Conservation (phyloP, 2,888 invertebrate genomes). For the Margaritifera margaritifera region DNA sequence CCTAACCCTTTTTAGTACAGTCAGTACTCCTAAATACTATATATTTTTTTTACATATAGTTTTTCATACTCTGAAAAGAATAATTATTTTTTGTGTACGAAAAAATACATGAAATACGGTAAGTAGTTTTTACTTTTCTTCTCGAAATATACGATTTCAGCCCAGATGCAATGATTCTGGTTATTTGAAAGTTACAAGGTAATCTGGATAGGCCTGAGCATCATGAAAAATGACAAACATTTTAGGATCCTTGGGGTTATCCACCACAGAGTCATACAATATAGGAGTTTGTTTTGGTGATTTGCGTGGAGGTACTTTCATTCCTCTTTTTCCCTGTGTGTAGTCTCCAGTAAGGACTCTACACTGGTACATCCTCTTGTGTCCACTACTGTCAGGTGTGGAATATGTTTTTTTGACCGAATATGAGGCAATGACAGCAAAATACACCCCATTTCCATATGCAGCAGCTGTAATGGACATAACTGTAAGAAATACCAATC, state of each 20-base stretch:
- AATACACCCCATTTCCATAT: constrained; percentile 62
- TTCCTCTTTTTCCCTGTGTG: constrained; percentile 25
- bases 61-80: no score
- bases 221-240: constrained; percentile 65
- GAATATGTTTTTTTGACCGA: constrained; percentile 45
- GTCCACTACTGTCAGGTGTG: constrained; percentile 26
- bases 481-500: no score
- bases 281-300: constrained; percentile 12
- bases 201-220: constrained; percentile 59
- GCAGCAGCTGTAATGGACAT: constrained; percentile 41
- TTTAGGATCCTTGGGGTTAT: constrained; percentile 36
- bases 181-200: constrained; percentile 43
- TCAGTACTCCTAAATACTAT: no score
- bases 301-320: constrained; percentile 43
- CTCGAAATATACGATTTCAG: no score
- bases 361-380: constrained; percentile 46
- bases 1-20: no score
- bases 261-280: constrained; percentile 53
- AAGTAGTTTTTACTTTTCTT: no score
- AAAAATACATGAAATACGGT: no score
- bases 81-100: no score
- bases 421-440: constrained; percentile 51
- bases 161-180: no score
- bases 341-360: constrained; percentile 52
- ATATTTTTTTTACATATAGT: no score